Evolutionary conservation across 2,888 invertebrate species (phyloP), one percentile per base, ranked within the genome.

Genomic region (Argyra leucocephala): DNA sequence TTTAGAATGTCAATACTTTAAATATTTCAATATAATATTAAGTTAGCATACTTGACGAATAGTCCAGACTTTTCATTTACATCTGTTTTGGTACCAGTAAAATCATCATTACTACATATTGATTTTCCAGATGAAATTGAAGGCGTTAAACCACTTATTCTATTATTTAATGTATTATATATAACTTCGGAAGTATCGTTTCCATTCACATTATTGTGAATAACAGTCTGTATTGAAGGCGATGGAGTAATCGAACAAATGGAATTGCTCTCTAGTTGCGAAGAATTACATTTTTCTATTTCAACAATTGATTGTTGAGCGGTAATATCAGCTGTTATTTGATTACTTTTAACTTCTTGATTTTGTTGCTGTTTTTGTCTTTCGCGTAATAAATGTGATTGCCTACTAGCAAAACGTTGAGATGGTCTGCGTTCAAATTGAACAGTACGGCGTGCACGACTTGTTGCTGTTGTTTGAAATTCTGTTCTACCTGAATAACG

Each of bases 391-490:
- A 94, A 88, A 76, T 94, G 94, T 68, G 93, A 93, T 76, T 95
- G 95, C 65, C 97, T 84, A 65, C 95, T 85, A 37, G 96, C 96
- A 77, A 95, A 98, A 69, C 98, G 83, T 80, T 99, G 98, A 81
- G 96, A 96, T 0, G 98, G 97, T 64, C 96, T 85, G 67, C 99
- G 84, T 80, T 99, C 98, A 78, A 99, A 95, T 76, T 96, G 94
- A 7, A 96, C 96, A 1, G 94, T 95, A 64, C 96, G 85, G 61
- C 96, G 83, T 1, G 95, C 93, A 69, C 92, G 85, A 80, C 91
- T 94, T 74, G 91, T 87, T 74, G 93, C 92, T 10, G 96, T 93
- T 26, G 95, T 93, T 82, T 99, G 98, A 78, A 96, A 98, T 81
- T 99, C 99, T 1, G 99, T 99, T 77, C 96, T 89, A 0, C 99